phyloP scores from a whole-genome alignment of 37 sponge, comb jelly and placozoan species.

The Trichoplax adhaerens region DNA sequence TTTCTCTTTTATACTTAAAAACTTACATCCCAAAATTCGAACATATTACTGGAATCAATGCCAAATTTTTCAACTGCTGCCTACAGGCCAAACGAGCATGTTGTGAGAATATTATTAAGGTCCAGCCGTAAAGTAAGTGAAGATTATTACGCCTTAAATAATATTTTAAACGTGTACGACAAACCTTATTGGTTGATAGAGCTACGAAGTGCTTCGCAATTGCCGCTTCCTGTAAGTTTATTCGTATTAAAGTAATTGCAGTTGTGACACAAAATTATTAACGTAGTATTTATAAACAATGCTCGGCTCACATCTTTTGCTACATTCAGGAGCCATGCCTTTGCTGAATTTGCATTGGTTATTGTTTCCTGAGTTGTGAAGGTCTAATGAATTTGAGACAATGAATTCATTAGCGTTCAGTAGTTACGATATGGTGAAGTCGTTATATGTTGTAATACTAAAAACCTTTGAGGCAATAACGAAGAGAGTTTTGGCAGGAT shows the following conservation, averaged over 20 bases:
- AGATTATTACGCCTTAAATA: too few species aligned
- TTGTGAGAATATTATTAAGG: too few species aligned
- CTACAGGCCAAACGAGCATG: background rate
- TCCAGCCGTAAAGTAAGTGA: too few species aligned
- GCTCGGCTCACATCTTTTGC: slow-evolving; percentile 55
- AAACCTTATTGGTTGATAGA: slow-evolving; percentile 90
- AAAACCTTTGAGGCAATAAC: slow-evolving; percentile 86
- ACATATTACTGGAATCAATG: slow-evolving; percentile 89
- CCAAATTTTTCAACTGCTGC: slow-evolving; percentile 82
- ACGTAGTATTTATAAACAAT: background rate
- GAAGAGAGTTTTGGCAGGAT: slow-evolving; percentile 71
- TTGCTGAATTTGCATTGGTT: slow-evolving; percentile 95
- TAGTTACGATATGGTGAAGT: background rate
- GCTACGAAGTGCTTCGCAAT: slow-evolving; percentile 99
- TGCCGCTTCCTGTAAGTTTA: slow-evolving; percentile 31
- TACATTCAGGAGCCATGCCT: slow-evolving; percentile 63
- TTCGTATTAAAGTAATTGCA: too few species aligned
- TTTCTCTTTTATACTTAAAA: background rate
- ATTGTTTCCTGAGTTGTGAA: slow-evolving; percentile 96
- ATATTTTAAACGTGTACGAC: background rate
- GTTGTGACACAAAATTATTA: background rate
- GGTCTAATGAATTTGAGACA: slow-evolving; percentile 26
- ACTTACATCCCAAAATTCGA: slow-evolving; percentile 95
- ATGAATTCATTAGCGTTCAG: too few species aligned
- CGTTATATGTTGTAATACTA: background rate